Evolutionary conservation across 2,113 vertebrate species (phyloP), one percentile per base, ranked within the genome.

Genomic region (Accipiter virgatus): DNA sequence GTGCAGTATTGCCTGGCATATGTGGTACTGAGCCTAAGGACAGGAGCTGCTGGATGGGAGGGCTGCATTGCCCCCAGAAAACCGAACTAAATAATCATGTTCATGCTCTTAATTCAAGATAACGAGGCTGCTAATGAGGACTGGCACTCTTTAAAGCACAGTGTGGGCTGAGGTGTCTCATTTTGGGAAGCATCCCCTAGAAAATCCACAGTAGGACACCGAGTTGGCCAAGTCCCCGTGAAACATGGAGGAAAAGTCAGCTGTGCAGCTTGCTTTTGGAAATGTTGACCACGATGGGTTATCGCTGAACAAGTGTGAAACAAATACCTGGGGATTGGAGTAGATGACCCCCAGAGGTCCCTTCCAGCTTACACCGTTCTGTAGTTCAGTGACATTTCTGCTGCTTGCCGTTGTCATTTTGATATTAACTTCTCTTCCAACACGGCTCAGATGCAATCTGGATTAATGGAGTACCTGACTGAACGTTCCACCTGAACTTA

Each of bases 181-280:
- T 56, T 48, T 40, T 31, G 48, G 48, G 48, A 52, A 81, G 29
- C 23, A 29, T 40, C 10, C 10, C 16, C 12, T 26, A 29, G 19
- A 19, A 19, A 23, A 29, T 63, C 56, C 3, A 0, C 6, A 23
- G 19, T 1, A 4, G 47, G 65, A 20, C 40, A 21, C 25, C 16
- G 16, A 31, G 40, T 16, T 23, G 11, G 19, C 26, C 2, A 0
- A 5, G 52, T 73, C 36, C 7, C 21, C 11, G 4, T 4, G 1
- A 32, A 52, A 32, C 31, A 11, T 1, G 0, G 12, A 13, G 56
- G 29, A 23, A 17, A n/a, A 7, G 8, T 29, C 58, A 31, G 16
- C 0, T 1, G 16, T 23, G 16, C 29, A 20, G 13, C 58, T n/a
- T 55, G 40, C 45, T 55, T 22, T 38, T 31, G n/a, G 68, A 50